These are phyloP conservation scores for Chloromyia formosa DNA, from an alignment of 2,888 invertebrate species.

Conservation along the genomic window DNA sequence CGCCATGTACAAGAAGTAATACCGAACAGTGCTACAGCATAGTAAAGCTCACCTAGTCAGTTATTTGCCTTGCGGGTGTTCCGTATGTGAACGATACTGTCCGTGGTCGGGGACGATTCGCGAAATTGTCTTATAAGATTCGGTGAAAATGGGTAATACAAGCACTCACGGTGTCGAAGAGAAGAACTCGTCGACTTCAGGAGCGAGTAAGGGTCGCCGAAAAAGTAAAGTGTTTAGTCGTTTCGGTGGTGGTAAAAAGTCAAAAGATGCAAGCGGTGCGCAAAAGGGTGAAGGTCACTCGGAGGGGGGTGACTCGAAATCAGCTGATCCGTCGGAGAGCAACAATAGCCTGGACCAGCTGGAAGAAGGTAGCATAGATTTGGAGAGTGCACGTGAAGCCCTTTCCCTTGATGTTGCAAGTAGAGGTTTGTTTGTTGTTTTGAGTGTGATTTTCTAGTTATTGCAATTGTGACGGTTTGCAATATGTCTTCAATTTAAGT, in stretches of 20 bases:
- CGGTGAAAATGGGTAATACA: constrained; percentile 34
- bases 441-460: not conserved
- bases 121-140: not conserved
- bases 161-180: constrained; percentile 20
- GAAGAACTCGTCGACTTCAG: constrained; percentile 19
- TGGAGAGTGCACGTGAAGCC: constrained; percentile 38
- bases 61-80: not conserved
- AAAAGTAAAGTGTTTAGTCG: constrained; percentile 59
- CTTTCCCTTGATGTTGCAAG: constrained; percentile 27
- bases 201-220: constrained; percentile 52
- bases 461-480: not conserved
- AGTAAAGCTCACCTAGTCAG: not conserved
- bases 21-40: not conserved
- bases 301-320: constrained; percentile 25
- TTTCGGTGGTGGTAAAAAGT: constrained; percentile 58
- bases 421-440: constrained; percentile 41
- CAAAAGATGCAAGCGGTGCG: constrained; percentile 54
- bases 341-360: constrained; percentile 25
- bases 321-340: constrained; percentile 19
- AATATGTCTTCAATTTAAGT: no score
- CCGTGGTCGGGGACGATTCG: not conserved
- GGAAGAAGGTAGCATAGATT: constrained; percentile 40
- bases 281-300: constrained; percentile 37
- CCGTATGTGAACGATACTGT: not conserved
- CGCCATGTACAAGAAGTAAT: no score